A percentile compares a stretch with the other conserved stretches of the same genome.
Conservation (phyloP, 1,140 invertebrate species). For the Nasonia giraulti region DNA sequence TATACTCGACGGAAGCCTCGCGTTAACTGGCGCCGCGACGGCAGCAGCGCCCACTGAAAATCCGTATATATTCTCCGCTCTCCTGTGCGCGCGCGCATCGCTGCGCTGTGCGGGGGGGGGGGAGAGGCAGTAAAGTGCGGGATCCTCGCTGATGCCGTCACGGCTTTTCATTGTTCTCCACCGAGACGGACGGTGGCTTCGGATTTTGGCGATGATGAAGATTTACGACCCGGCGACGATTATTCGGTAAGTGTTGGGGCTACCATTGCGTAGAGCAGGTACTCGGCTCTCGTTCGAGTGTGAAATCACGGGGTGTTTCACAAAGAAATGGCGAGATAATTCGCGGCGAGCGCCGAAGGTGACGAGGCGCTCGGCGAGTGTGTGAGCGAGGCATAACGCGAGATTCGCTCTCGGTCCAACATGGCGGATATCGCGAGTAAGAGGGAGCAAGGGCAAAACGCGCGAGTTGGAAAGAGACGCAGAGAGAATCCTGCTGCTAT, state of each 20-base stretch:
- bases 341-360: neutral
- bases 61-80: neutral
- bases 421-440: neutral
- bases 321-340: neutral
- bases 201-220: neutral
- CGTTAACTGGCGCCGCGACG: conserved; percentile 30
- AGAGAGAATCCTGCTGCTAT: neutral
- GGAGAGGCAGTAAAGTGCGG: no score
- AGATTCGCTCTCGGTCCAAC: no score
- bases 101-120: neutral
- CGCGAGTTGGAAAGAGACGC: neutral
- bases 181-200: neutral
- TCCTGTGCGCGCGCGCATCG: neutral
- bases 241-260: no score
- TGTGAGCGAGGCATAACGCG: neutral
- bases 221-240: neutral
- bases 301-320: neutral
- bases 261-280: neutral
- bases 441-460: neutral
- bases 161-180: neutral
- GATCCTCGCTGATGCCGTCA: neutral
- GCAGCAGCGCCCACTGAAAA: neutral
- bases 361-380: neutral
- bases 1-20: conserved; percentile 30
- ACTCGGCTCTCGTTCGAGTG: neutral